Percentiles rank a stretch among this genome's conserved stretches.
Conservation (phyloP, 2,113 vertebrate species). For the Mirza zaza region DNA sequence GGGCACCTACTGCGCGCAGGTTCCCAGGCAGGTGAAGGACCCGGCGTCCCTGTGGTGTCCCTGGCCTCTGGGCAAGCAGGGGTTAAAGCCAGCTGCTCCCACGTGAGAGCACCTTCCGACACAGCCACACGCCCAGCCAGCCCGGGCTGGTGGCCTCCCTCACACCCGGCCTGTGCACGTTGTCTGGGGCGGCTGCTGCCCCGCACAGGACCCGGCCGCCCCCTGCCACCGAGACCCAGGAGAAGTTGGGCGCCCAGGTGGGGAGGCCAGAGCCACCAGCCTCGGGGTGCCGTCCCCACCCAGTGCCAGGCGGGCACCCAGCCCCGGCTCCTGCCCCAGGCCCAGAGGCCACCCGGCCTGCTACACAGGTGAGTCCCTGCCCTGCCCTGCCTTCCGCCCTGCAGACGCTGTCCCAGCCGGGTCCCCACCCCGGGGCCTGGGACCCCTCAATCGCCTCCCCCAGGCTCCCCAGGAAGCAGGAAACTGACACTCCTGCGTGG, state of each 20-base stretch:
- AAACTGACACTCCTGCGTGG: neutral
- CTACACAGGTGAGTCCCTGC: slow-evolving; percentile 30
- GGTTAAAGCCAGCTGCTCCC: slow-evolving; percentile 71
- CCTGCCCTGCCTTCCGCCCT: neutral
- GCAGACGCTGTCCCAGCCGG: rapidly evolving
- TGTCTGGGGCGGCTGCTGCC: neutral
- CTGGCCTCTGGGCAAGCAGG: slow-evolving; percentile 36
- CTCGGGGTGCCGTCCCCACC: neutral
- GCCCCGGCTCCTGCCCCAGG: neutral
- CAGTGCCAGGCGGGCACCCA: neutral
- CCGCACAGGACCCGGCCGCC: neutral
- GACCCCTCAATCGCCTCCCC: neutral
- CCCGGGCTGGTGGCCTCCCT: neutral
- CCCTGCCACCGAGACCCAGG: neutral
- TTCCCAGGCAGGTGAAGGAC: neutral
- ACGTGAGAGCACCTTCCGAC: slow-evolving; percentile 67
- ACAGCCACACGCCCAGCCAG: slow-evolving; percentile 49
- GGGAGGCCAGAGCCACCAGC: neutral
- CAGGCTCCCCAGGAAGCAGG: neutral
- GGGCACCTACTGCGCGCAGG: rapidly evolving
- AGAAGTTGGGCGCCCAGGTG: neutral
- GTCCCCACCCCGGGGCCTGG: rapidly evolving
- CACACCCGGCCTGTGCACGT: neutral
- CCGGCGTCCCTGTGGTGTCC: rapidly evolving
- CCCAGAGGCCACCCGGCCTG: neutral